Percentiles rank a stretch among this genome's conserved stretches.
phyloP scores from a whole-genome alignment of 2,113 vertebrate genomes.

The Glaucomys volans region DNA sequence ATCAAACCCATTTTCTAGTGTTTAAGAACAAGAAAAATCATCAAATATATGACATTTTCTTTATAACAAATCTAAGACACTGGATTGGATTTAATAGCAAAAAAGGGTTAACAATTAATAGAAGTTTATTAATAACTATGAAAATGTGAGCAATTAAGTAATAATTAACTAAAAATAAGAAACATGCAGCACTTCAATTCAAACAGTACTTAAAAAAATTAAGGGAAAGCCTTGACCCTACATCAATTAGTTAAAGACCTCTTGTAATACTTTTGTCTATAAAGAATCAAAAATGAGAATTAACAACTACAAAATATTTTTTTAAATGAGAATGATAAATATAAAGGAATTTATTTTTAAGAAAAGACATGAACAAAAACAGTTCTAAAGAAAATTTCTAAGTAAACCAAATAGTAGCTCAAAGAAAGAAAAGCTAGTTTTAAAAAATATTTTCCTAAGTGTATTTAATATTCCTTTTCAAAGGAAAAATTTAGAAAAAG shows the following conservation, averaged over 20 bases:
- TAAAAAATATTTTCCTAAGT: background rate
- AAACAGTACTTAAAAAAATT: background rate
- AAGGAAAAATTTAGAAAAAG: background rate
- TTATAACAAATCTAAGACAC: background rate
- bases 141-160: background rate
- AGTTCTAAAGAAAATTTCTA: background rate
- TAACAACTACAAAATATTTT: no score
- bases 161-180: background rate
- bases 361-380: background rate
- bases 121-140: background rate
- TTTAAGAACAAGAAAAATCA: background rate
- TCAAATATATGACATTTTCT: background rate
- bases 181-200: background rate
- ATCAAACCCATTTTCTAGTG: background rate
- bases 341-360: background rate
- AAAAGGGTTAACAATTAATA: background rate
- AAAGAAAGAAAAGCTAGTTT: conserved; percentile 18
- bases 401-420: background rate
- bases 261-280: background rate
- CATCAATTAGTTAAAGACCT: background rate
- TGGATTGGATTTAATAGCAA: conserved; percentile 16
- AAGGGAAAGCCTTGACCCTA: background rate
- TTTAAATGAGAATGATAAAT: background rate
- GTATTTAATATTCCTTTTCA: conserved; percentile 22
- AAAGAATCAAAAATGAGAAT: background rate